These are phyloP conservation scores for Oscheius sp. DNA, from an alignment of 2,888 invertebrate species.

Conservation along the genomic window DNA sequence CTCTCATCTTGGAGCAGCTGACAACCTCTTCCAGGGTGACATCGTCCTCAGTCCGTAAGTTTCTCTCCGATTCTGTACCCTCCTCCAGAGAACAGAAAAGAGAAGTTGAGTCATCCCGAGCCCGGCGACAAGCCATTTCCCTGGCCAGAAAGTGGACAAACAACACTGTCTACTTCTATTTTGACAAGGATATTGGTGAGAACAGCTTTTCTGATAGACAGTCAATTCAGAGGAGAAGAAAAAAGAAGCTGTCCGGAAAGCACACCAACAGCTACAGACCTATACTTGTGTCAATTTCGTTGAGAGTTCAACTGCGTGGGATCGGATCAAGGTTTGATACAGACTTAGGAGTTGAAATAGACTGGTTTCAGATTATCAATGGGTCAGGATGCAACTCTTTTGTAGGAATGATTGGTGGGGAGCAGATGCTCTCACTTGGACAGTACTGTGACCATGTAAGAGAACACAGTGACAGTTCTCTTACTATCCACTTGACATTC, in stretches of 20 bases:
- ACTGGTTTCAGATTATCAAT: slow-evolving; percentile 9
- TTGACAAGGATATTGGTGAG: slow-evolving; percentile 11
- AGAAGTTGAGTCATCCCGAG: background rate
- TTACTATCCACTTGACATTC: background rate
- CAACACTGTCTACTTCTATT: slow-evolving; percentile 20
- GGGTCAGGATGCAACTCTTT: slow-evolving; percentile 19
- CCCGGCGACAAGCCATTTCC: slow-evolving; percentile 18
- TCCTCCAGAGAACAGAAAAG: slow-evolving; percentile 15
- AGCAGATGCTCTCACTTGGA: slow-evolving; percentile 23
- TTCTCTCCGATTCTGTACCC: background rate
- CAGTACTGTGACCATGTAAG: slow-evolving; percentile 20
- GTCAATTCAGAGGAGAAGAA: background rate
- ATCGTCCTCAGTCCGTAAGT: slow-evolving; percentile 11
- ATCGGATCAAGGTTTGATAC: slow-evolving; percentile 12
- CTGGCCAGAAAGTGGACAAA: slow-evolving; percentile 15
- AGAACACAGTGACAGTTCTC: background rate
- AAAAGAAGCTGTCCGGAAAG: background rate
- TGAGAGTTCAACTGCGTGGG: slow-evolving; percentile 17
- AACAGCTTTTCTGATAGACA: background rate
- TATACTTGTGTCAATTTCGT: slow-evolving; percentile 18
- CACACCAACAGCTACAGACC: background rate
- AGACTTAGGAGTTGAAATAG: background rate
- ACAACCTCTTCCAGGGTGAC: slow-evolving; percentile 18
- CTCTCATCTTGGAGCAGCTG: background rate
- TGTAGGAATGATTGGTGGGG: slow-evolving; percentile 32